Conservation (phyloP, 2,888 invertebrate genomes). For the Carpatolechia fugitivella region DNA sequence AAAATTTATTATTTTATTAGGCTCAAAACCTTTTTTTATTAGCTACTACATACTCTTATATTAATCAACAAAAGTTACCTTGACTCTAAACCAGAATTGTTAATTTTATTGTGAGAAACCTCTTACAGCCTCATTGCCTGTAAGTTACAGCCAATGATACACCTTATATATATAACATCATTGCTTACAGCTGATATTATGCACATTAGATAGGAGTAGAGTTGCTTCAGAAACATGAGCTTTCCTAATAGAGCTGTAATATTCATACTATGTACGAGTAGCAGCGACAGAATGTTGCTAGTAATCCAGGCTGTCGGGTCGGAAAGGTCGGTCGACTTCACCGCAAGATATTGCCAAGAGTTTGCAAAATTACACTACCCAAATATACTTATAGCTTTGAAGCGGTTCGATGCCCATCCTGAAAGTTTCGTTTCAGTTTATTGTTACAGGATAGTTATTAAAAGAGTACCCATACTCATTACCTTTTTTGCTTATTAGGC, state of each 20-base stretch:
- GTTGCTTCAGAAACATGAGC: not conserved
- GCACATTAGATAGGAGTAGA: not conserved
- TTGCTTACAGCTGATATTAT: no score
- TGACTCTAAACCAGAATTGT: not conserved
- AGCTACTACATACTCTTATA: no score
- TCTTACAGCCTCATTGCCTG: no score
- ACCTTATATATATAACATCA: no score
- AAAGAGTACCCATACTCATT: no score
- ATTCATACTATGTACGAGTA: slow-evolving; percentile 22
- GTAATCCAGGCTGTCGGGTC: slow-evolving; percentile 41
- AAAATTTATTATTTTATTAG: no score
- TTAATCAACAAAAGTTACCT: not conserved
- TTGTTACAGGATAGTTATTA: slow-evolving; percentile 22
- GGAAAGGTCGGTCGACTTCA: slow-evolving; percentile 39
- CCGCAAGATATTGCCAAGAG: slow-evolving; percentile 56
- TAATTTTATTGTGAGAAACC: no score
- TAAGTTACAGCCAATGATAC: no score
- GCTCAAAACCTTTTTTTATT: no score
- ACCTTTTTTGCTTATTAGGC: no score
- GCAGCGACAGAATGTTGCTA: slow-evolving; percentile 36
- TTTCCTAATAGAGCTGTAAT: slow-evolving; percentile 18
- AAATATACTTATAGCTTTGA: slow-evolving; percentile 51
- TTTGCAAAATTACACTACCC: slow-evolving; percentile 59
- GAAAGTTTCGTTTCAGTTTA: slow-evolving; percentile 45
- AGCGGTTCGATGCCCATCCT: slow-evolving; percentile 37